Conservation (phyloP, 2,113 vertebrate species). For the Diadophis punctatus region DNA sequence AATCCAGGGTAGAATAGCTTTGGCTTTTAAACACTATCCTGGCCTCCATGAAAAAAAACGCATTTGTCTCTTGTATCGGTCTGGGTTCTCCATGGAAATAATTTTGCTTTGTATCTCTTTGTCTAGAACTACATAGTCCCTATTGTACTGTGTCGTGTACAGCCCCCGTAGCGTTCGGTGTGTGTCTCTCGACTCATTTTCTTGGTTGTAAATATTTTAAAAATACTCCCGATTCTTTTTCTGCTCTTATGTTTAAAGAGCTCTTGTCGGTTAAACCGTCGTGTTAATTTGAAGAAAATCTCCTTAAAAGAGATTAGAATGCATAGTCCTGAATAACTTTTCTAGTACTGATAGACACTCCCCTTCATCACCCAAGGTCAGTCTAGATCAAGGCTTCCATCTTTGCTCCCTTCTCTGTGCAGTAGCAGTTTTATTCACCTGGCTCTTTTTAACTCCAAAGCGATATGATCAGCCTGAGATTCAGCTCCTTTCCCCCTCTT, state of each 20-base stretch:
- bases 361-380: not conserved
- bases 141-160: not conserved
- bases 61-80: not conserved
- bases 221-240: not conserved
- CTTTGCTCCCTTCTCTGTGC: not conserved
- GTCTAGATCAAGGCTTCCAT: not conserved
- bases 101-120: not conserved
- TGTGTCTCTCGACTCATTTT: not conserved
- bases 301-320: not conserved
- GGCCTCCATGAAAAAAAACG: not conserved
- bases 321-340: not conserved
- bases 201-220: not conserved
- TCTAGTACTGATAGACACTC: not conserved
- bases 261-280: not conserved
- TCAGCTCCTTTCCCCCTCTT: not conserved
- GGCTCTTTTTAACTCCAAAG: not conserved
- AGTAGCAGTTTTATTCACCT: not conserved
- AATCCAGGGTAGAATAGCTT: not conserved
- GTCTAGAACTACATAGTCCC: not conserved
- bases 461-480: not conserved
- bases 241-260: not conserved
- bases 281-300: not conserved
- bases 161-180: not conserved
- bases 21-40: not conserved
- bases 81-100: not conserved